Percentiles rank a stretch among this genome's conserved stretches.
Conservation (phyloP, 2,797 vertebrate genomes). For the Sphenopsis melanotis region DNA sequence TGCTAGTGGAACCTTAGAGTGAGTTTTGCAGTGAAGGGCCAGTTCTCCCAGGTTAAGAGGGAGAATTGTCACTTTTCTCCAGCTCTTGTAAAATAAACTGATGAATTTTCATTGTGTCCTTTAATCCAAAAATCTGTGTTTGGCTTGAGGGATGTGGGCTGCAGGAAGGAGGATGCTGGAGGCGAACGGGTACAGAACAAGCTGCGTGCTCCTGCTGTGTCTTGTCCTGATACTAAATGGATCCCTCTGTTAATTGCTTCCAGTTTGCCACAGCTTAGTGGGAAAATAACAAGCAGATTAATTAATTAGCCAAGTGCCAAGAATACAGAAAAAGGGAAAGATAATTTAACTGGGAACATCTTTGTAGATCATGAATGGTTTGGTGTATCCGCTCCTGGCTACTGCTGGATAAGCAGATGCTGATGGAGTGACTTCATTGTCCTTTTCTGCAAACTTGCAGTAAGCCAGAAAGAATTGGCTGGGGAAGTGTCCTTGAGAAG, state of each 20-base stretch:
- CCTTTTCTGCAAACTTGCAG: not conserved
- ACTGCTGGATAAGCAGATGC: not conserved
- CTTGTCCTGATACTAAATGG: not conserved
- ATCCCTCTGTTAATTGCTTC: not conserved
- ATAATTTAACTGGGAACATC: not conserved
- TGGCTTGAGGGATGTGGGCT: not conserved
- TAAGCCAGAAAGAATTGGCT: not conserved
- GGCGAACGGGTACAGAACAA: not conserved
- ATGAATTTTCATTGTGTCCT: not conserved
- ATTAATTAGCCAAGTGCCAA: not conserved
- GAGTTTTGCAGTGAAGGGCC: not conserved
- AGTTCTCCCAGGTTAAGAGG: not conserved
- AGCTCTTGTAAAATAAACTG: conserved; percentile 63
- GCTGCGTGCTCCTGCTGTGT: not conserved
- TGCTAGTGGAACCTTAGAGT: not conserved
- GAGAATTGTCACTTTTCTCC: not conserved
- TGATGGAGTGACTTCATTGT: not conserved
- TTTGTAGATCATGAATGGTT: not conserved
- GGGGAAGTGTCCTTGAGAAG: not conserved
- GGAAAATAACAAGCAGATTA: not conserved
- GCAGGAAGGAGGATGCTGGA: not conserved
- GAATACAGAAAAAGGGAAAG: not conserved
- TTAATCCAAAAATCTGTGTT: not conserved
- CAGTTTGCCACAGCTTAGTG: not conserved
- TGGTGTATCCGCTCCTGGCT: not conserved